Conservation (phyloP, 2,797 vertebrate species). For the Tachyglossus aculeatus region DNA sequence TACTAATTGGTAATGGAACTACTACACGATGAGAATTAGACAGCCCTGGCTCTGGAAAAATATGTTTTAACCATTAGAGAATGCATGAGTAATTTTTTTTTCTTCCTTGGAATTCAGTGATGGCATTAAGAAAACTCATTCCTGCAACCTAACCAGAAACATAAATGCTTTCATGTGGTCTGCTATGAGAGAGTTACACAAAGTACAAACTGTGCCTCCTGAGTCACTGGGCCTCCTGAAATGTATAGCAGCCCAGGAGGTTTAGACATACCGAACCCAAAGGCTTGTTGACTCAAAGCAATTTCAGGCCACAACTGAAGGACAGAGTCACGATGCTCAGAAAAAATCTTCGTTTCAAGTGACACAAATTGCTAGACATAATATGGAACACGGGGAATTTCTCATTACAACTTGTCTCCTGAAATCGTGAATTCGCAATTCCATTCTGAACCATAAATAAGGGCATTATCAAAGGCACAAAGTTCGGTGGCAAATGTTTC, state of each 20-base stretch:
- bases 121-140: constrained; percentile 60
- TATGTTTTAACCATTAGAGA: constrained; percentile 56
- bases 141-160: constrained; percentile 40
- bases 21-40: constrained; percentile 51
- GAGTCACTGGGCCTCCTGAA: constrained; percentile 38
- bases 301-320: constrained; percentile 52
- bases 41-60: constrained; percentile 55
- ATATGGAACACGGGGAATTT: too few species aligned
- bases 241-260: constrained; percentile 31
- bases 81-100: constrained; percentile 59
- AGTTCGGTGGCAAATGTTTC: too few species aligned
- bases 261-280: constrained; percentile 27
- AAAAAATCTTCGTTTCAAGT: constrained; percentile 48
- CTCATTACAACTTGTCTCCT: constrained; percentile 61
- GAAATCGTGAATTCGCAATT: constrained; percentile 49
- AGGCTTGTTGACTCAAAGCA: constrained; percentile 1
- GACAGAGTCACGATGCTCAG: constrained; percentile 43
- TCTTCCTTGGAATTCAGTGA: constrained; percentile 57
- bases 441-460: too few species aligned
- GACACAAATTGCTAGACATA: constrained; percentile 48
- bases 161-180: constrained; percentile 20
- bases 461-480: too few species aligned
- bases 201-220: constrained; percentile 30
- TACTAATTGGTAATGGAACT: constrained; percentile 47
- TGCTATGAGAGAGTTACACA: constrained; percentile 3